Evolutionary conservation across 30 jellyfish, hydroid and myxozoan genomes (phyloP).

Genomic region (Aurelia coerulea): DNA sequence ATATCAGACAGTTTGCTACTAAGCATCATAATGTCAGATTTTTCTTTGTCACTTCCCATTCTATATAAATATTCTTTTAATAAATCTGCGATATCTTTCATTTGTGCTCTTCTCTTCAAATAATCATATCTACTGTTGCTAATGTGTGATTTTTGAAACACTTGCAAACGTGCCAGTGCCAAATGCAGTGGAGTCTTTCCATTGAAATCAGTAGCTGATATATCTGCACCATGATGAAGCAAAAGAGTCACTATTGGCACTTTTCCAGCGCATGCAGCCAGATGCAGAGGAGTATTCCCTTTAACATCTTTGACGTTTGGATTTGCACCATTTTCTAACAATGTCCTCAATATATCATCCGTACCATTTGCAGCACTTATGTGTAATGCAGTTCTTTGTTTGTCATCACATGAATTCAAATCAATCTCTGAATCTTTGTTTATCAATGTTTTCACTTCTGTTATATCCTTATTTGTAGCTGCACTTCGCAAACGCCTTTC

Average conservation of each 20-base stretch:
- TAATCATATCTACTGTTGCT: not conserved
- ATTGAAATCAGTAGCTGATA: slow-evolving; percentile 58
- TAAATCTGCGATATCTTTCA: slow-evolving; percentile 64
- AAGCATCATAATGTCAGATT: slow-evolving; percentile 26
- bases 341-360: slow-evolving; percentile 61
- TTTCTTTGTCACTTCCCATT: slow-evolving; percentile 44
- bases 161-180: slow-evolving; percentile 67
- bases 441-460: slow-evolving; percentile 24
- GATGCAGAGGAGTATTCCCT: slow-evolving; percentile 87
- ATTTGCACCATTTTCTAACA: slow-evolving; percentile 82
- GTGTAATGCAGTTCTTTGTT: slow-evolving; percentile 80
- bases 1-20: slow-evolving; percentile 15
- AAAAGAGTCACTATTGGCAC: slow-evolving; percentile 72
- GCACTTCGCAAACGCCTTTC: slow-evolving; percentile 65
- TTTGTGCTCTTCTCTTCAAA: slow-evolving; percentile 48
- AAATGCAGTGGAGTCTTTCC: slow-evolving; percentile 88
- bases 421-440: slow-evolving; percentile 31
- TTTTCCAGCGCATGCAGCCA: slow-evolving; percentile 82
- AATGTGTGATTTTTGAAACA: slow-evolving; percentile 27
- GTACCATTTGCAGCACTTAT: slow-evolving; percentile 82
- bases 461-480: slow-evolving; percentile 31
- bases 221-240: slow-evolving; percentile 79
- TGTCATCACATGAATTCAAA: slow-evolving; percentile 66
- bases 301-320: slow-evolving; percentile 77
- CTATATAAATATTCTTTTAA: slow-evolving; percentile 38